phyloP scores from a whole-genome alignment of 2,113 vertebrate species.

The Sorex araneus region DNA sequence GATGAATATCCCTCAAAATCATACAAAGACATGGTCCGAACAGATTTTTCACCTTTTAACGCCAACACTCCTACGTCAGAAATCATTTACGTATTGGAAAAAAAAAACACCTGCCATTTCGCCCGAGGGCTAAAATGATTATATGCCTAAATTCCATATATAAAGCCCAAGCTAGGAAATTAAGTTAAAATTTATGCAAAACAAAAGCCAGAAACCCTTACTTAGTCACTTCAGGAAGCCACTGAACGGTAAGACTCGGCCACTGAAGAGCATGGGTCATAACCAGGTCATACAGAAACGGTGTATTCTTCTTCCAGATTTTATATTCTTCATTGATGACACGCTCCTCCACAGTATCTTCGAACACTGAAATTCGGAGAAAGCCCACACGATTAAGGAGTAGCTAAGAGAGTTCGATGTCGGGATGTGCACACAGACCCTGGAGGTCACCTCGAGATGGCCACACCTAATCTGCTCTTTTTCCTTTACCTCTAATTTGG shows the following conservation, averaged over 20 bases:
- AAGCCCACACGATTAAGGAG: constrained; percentile 32
- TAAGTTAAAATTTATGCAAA: constrained; percentile 47
- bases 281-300: constrained; percentile 95
- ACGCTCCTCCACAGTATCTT: constrained; percentile 95
- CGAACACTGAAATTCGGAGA: constrained; percentile 90
- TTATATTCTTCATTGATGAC: constrained; percentile 97
- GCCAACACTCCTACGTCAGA: neutral
- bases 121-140: neutral
- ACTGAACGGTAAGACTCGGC: constrained; percentile 97
- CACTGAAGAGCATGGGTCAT: constrained; percentile 96
- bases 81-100: constrained; percentile 57
- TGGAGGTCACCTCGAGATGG: constrained; percentile 77
- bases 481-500: constrained; percentile 44
- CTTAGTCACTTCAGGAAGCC: constrained; percentile 96
- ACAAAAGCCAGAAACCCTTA: constrained; percentile 85
- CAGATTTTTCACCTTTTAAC: neutral
- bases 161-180: constrained; percentile 29
- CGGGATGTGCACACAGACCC: constrained; percentile 1
- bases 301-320: constrained; percentile 98
- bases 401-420: constrained; percentile 16
- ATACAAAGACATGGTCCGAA: constrained; percentile 14
- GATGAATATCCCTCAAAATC: neutral
- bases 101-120: constrained; percentile 54
- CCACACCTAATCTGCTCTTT: constrained; percentile 77
- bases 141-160: neutral